A percentile compares a stretch with the other conserved stretches of the same genome.
Evolutionary conservation across 2,113 vertebrate species (phyloP).

Genomic region (Eidolon helvum): DNA sequence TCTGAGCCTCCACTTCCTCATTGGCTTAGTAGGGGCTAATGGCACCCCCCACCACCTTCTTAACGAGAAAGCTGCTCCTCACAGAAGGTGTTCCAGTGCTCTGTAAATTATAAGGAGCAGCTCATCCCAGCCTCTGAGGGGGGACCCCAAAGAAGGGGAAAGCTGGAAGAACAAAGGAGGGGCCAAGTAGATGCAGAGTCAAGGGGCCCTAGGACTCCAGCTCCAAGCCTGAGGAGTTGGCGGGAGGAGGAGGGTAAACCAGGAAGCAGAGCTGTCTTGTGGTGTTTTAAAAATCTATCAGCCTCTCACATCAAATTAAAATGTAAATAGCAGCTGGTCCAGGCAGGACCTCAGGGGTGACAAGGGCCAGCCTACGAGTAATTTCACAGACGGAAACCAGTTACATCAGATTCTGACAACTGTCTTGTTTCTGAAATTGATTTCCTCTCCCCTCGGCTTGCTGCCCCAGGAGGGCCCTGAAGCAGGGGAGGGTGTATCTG

Average conservation of each 20-base stretch:
- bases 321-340: slow-evolving; percentile 70
- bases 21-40: not conserved
- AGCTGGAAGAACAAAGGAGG: not conserved
- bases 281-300: slow-evolving; percentile 65
- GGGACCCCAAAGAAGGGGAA: not conserved
- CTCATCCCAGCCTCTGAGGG: too few relatives aligned
- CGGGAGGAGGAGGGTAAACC: not conserved
- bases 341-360: slow-evolving; percentile 60
- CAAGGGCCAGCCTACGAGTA: slow-evolving; percentile 50
- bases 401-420: slow-evolving; percentile 69
- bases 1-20: not conserved
- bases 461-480: not conserved
- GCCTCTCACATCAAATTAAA: slow-evolving; percentile 76
- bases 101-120: not conserved
- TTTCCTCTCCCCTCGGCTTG: slow-evolving; percentile 52
- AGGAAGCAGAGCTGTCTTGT: not conserved
- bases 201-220: not conserved
- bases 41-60: not conserved
- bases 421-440: slow-evolving; percentile 71
- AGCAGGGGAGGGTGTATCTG: not conserved
- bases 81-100: not conserved
- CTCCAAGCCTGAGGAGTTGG: not conserved
- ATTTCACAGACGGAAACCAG: slow-evolving; percentile 65
- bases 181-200: not conserved
- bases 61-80: not conserved